Conservation (phyloP, 1,140 invertebrate species). For the Atta colombica region DNA sequence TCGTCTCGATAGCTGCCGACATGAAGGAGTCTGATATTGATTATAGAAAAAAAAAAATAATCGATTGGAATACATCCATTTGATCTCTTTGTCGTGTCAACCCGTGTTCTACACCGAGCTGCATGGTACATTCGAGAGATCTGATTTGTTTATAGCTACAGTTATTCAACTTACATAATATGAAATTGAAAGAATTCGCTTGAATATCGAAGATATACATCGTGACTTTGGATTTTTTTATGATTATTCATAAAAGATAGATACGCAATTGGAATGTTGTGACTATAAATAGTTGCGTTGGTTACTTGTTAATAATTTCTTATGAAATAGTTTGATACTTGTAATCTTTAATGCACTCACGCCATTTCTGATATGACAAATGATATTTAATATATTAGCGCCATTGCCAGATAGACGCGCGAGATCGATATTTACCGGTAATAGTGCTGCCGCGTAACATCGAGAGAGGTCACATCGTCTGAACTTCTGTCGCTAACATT, state of each 20-base stretch:
- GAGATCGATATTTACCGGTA: conserved; percentile 62
- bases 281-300: background rate
- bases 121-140: background rate
- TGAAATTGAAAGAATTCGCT: background rate
- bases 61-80: conserved; percentile 59
- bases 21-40: conserved; percentile 37
- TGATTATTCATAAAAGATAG: background rate
- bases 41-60: conserved; percentile 61
- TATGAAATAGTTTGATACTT: background rate
- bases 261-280: background rate
- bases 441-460: conserved; percentile 50
- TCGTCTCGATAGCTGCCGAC: conserved; percentile 2
- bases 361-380: background rate
- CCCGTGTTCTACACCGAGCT: background rate
- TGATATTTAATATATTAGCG: conserved; percentile 52
- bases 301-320: background rate
- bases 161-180: background rate
- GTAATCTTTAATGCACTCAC: conserved; percentile 5
- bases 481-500: conserved; percentile 64
- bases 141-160: background rate
- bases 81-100: conserved; percentile 28
- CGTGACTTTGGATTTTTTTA: background rate
- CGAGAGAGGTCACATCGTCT: conserved; percentile 51
- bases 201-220: background rate
- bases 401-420: conserved; percentile 47